Base-by-base conservation (phyloP, 2,888 invertebrate genomes). In the Sepiola atlantica region DNA sequence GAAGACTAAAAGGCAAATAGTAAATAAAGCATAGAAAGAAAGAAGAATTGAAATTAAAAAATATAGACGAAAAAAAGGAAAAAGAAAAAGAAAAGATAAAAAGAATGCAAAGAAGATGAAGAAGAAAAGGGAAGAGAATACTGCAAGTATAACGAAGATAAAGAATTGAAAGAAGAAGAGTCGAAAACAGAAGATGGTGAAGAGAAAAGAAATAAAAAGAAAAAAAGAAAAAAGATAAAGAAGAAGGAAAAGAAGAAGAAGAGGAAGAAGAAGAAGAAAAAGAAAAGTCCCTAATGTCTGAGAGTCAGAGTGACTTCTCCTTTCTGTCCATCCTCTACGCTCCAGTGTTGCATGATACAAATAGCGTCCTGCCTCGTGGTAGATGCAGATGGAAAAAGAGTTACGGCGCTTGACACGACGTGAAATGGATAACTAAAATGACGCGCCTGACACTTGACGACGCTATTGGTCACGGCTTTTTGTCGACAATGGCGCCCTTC, bases 331-430 rank as follows among this genome's bases (percentile, higher is more conserved):
- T 61, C 28, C 6, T 61, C 28, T 6, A 4, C 28, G n/a, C 16
- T n/a, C 32, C 77, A 16, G 12, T 32, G 16, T n/a, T 32, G 16
- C n/a, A 77, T 77, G 77, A 77, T 32, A 77, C 28, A n/a, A 77
- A n/a, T 77, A n/a, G n/a, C 32, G 12, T 32, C 45, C n/a, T 16
- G 77, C n/a, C n/a, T 77, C 32, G 14, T 77, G 77, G 2, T 77
- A n/a, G 77, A n/a, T 32, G n/a, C 77, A 77, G n/a, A 77, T 77
- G 77, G 77, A 18, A 77, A 77, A 77, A 77, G 77, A 77, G 77
- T 77, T 77, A 32, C 77, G n/a, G n/a, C n/a, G 77, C 77, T 77
- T 77, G 77, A 77, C 77, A 77, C 77, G 77, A n/a, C 77, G 77
- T 77, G n/a, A 77, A 77, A 77, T 77, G n/a, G 77, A 77, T 77